These are phyloP conservation scores for Etheostoma perlongum DNA, from an alignment of 2,797 vertebrate species.

Conservation along the genomic window DNA sequence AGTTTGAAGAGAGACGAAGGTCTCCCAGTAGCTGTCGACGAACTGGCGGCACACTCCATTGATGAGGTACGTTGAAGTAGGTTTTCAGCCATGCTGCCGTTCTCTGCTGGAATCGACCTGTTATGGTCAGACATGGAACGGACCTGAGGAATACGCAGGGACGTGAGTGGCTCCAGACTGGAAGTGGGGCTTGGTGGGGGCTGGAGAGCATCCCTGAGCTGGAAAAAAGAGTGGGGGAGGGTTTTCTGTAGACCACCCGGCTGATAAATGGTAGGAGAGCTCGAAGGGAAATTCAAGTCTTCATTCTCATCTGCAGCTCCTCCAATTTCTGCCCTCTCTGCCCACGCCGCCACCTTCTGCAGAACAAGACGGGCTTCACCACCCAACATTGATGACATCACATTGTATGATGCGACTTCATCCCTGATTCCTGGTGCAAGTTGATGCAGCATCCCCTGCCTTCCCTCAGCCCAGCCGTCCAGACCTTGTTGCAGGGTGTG, in stretches of 20 bases:
- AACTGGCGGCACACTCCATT: constrained; percentile 62
- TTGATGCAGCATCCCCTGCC: constrained; percentile 88
- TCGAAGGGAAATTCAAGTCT: constrained; percentile 91
- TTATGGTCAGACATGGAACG: constrained; percentile 91
- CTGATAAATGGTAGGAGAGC: constrained; percentile 92
- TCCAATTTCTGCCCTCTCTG: constrained; percentile 93
- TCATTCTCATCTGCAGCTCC: constrained; percentile 90
- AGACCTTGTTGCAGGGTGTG: constrained; percentile 95
- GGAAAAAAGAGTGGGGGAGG: constrained; percentile 87
- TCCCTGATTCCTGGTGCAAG: constrained; percentile 87
- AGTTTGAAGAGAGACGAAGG: constrained; percentile 76
- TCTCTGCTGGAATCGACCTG: constrained; percentile 86
- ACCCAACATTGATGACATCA: constrained; percentile 87
- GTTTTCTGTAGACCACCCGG: constrained; percentile 93
- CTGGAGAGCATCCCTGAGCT: constrained; percentile 80
- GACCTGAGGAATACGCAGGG: constrained; percentile 99
- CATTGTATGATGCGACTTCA: constrained; percentile 65
- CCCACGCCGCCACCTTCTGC: constrained; percentile 97
- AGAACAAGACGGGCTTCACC: constrained; percentile 94
- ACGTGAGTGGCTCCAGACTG: constrained; percentile 84
- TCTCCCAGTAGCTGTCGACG: constrained; percentile 56
- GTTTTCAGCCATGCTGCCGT: constrained; percentile 90
- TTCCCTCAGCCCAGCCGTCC: constrained; percentile 92
- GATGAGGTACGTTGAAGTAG: constrained; percentile 88
- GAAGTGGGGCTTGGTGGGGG: constrained; percentile 77